Base-by-base conservation (phyloP, 37 sponge, comb jelly and placozoan species). In the Halichondria panicea region DNA sequence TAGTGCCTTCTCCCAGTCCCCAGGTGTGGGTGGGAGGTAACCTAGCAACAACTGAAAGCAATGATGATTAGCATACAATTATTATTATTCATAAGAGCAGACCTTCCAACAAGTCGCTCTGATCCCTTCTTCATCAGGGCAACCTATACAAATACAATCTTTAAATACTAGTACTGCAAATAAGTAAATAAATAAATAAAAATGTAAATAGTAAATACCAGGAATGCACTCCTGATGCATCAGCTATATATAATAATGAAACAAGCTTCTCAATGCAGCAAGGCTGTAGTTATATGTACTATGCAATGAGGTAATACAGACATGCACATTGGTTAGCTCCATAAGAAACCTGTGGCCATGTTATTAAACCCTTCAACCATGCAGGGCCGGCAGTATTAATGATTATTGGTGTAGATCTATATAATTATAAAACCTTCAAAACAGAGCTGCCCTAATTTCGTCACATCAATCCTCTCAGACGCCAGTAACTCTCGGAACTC, bases 31-130 rank as follows among this genome's bases (percentile, higher is more conserved):
- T 13, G 94, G 94, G 1, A 93, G 84, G 50, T 93, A 93, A 21
- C 82, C 82, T 2, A 93, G 78, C 35, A 93, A 39, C 19, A 93
- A 32, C 91, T 93, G 48, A 6, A 35, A 7, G 27, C 32, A 56
- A 0, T 4, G 32, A 50, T 1, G n/a, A 55, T 24, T 12, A 66
- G 41, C 3, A 56, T 19, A 73, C 32, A 55, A 5, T 37, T 27
- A 25, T 28, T 50, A 38, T n/a, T 43, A 34, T 22, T 35, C 4
- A 18, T 35, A 66, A 37, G 0, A 19, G 0, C 55, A 24, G 69
- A 89, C 89, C 84, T 89, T 89, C 89, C 89, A 89, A 56, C 84
- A 89, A 25, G 72, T 74, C 11, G 84, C 74, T 19, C 89, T 77
- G 0, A 89, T 70, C 21, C 89, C 84, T 30, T 74, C 74, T 39